These are phyloP conservation scores for Psittacara wagleri DNA, from an alignment of 2,113 vertebrate genomes.

Conservation along the genomic window DNA sequence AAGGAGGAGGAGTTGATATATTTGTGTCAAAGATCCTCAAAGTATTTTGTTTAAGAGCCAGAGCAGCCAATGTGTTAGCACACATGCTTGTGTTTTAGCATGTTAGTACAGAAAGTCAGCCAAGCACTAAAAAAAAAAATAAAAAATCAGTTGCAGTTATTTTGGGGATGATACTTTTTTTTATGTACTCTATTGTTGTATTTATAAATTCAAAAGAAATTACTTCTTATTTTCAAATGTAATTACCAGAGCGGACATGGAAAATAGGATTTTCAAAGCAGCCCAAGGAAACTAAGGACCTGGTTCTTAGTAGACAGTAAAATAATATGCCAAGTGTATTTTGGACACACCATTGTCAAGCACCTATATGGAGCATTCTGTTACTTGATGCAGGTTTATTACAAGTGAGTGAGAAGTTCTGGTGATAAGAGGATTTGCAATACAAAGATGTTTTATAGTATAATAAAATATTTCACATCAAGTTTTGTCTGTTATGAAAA, in stretches of 20 bases:
- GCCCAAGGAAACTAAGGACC: not conserved
- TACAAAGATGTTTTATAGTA: not conserved
- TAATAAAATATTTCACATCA: not conserved
- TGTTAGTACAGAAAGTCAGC: not conserved
- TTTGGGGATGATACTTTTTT: not conserved
- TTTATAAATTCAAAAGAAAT: not conserved
- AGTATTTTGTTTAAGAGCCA: not conserved
- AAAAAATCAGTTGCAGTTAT: not conserved
- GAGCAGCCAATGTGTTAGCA: not conserved
- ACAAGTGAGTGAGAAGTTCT: not conserved
- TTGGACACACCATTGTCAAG: not conserved
- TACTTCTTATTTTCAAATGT: not conserved
- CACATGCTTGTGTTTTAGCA: not conserved
- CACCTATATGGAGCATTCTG: accelerated
- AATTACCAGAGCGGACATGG: not conserved
- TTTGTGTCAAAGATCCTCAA: not conserved
- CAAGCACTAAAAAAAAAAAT: not conserved
- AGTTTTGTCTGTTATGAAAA: not conserved
- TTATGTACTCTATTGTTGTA: not conserved
- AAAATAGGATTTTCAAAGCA: not conserved
- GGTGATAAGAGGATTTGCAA: not conserved
- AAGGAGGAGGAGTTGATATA: not conserved
- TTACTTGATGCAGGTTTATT: not conserved
- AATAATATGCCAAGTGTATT: accelerated
- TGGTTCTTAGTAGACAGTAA: not conserved